These are phyloP conservation scores for Caenorhabditis drosophilae DNA, from an alignment of 2,888 invertebrate species.

Conservation along the genomic window DNA sequence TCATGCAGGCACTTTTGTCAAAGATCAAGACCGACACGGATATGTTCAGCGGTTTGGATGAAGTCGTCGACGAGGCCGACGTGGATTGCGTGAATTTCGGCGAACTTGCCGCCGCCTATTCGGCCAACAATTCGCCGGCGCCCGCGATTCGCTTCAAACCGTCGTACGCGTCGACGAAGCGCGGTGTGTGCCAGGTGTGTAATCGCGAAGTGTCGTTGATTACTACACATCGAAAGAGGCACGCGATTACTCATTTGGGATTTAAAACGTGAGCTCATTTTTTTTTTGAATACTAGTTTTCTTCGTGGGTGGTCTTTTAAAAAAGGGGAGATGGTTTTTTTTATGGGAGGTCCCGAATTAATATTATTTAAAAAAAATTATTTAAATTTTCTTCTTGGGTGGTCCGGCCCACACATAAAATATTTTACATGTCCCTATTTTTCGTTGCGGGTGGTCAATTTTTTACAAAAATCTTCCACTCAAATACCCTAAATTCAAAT, in stretches of 20 bases:
- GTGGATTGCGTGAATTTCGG: constrained; percentile 7
- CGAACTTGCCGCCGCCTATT: background rate
- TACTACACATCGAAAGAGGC: constrained; percentile 33
- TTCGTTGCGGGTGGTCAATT: too few species aligned
- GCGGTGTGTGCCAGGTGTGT: constrained; percentile 40
- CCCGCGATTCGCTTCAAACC: constrained; percentile 29
- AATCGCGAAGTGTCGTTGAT: constrained; percentile 37
- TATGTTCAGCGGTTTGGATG: constrained; percentile 8
- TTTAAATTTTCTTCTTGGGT: too few species aligned
- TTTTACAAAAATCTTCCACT: too few species aligned
- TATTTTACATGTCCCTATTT: too few species aligned
- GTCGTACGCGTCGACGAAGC: constrained; percentile 31
- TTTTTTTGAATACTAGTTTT: too few species aligned
- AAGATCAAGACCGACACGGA: constrained; percentile 13
- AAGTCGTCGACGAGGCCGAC: constrained; percentile 10
- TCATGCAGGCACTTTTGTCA: constrained; percentile 27
- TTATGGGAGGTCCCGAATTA: too few species aligned
- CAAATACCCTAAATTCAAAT: too few species aligned
- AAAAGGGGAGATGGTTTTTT: too few species aligned
- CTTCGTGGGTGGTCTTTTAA: too few species aligned
- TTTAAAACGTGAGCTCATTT: too few species aligned
- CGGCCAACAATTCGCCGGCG: constrained; percentile 9
- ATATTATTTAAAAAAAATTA: too few species aligned
- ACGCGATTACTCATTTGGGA: constrained; percentile 39
- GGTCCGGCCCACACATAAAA: too few species aligned